Evolutionary conservation across 2,888 invertebrate species (phyloP).

Genomic region (Pammene fasciana): DNA sequence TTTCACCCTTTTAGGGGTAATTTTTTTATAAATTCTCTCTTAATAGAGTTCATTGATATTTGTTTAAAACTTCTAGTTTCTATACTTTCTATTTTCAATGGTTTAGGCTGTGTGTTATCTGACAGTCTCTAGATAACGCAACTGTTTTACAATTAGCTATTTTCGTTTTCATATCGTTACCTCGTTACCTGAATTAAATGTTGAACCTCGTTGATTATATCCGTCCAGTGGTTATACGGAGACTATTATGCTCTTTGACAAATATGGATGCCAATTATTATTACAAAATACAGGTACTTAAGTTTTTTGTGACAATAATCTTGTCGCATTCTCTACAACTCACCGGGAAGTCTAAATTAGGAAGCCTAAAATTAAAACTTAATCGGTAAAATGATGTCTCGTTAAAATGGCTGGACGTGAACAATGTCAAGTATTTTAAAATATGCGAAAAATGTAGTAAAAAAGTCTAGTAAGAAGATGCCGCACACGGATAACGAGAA

Average conservation of each 20-base stretch:
- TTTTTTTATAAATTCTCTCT: too few species aligned
- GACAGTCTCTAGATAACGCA: too few species aligned
- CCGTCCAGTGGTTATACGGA: not conserved
- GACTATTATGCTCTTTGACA: not conserved
- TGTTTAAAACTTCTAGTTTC: too few species aligned
- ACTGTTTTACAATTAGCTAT: too few species aligned
- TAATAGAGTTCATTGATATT: too few species aligned
- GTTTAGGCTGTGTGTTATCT: too few species aligned
- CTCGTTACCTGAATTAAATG: too few species aligned
- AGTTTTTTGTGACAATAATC: not conserved
- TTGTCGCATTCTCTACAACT: slow-evolving; percentile 1
- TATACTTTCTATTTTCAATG: too few species aligned
- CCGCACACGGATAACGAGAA: slow-evolving; percentile 11
- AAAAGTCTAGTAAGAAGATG: slow-evolving; percentile 17
- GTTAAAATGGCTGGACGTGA: slow-evolving; percentile 14
- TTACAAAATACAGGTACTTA: not conserved
- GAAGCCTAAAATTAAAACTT: slow-evolving; percentile 24
- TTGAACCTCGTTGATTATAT: not conserved
- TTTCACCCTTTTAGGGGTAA: too few species aligned
- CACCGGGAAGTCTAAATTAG: slow-evolving; percentile 27
- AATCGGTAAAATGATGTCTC: slow-evolving; percentile 20
- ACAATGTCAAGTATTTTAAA: not conserved
- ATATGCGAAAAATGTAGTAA: slow-evolving; percentile 21
- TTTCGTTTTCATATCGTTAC: too few species aligned
- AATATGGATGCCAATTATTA: slow-evolving; percentile 9